phyloP scores from a whole-genome alignment of 2,888 invertebrate species.

The Aphrophora alni region DNA sequence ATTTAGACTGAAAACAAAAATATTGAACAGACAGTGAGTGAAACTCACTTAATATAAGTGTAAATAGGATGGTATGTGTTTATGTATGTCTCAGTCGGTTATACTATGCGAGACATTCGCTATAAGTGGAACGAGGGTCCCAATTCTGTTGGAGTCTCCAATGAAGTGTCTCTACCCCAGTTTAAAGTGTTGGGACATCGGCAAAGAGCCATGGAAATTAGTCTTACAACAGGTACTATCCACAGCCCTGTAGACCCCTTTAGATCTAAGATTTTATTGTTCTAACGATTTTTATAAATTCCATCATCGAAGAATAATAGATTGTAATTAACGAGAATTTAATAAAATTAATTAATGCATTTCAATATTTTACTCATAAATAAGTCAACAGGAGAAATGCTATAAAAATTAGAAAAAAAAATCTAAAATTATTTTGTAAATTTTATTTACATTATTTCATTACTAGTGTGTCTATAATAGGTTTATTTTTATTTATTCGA shows the following conservation, averaged over 20 bases:
- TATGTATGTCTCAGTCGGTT: conserved; percentile 79
- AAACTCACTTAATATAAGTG: not conserved
- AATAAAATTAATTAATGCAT: no score
- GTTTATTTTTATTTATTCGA: no score
- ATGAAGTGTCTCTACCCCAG: conserved; percentile 95
- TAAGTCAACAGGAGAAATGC: no score
- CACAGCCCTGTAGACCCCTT: not conserved
- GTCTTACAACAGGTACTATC: conserved; percentile 89
- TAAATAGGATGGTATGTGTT: not conserved
- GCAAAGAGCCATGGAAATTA: conserved; percentile 95
- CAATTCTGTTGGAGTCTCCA: conserved; percentile 94
- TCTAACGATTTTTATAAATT: no score
- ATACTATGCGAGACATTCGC: conserved; percentile 97
- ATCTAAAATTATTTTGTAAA: no score
- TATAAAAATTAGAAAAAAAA: no score
- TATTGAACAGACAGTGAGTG: not conserved
- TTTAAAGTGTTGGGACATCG: conserved; percentile 97
- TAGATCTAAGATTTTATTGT: not conserved
- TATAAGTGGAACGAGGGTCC: conserved; percentile 97
- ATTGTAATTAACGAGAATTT: no score
- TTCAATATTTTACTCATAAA: no score
- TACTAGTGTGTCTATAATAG: no score
- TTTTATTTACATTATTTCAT: no score
- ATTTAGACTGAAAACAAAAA: not conserved
- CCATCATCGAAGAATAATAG: no score